Conservation (phyloP, 2,888 invertebrate species). For the Kuschelorhynchus macadamiae region DNA sequence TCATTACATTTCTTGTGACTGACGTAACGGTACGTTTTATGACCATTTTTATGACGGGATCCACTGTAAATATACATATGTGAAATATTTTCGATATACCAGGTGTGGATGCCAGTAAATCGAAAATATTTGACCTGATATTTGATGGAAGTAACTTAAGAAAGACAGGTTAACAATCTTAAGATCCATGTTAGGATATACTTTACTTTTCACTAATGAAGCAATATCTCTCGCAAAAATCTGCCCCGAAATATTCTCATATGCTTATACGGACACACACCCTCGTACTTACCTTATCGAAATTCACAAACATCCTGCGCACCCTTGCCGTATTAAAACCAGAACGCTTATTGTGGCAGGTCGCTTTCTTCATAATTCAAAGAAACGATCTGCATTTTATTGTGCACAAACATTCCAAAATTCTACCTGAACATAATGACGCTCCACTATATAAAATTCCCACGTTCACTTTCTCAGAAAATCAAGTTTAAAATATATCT, state of each 20-base stretch:
- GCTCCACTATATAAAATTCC: constrained; percentile 10
- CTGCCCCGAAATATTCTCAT: too few relatives aligned
- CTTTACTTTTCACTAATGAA: too few relatives aligned
- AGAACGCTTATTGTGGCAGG: constrained; percentile 4
- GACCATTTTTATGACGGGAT: constrained; percentile 27
- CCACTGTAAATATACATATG: constrained; percentile 18
- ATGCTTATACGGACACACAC: too few relatives aligned
- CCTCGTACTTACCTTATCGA: too few relatives aligned
- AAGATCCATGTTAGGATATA: too few relatives aligned
- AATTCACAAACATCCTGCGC: too few relatives aligned
- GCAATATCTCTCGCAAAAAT: too few relatives aligned
- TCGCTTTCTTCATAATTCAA: constrained; percentile 1
- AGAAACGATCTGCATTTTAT: constrained; percentile 15
- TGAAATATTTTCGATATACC: constrained; percentile 19
- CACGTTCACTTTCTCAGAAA: neutral
- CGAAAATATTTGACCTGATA: neutral
- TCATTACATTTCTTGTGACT: constrained; percentile 23
- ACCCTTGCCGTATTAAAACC: constrained; percentile 3
- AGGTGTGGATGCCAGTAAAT: constrained; percentile 4
- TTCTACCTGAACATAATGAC: too few relatives aligned
- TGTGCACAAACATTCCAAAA: constrained; percentile 8
- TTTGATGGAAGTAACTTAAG: neutral
- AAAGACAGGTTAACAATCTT: too few relatives aligned
- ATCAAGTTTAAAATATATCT: neutral
- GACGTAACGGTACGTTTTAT: constrained; percentile 33